Conservation (phyloP, 2,113 vertebrate genomes). For the Leptobrachium ailaonicum region DNA sequence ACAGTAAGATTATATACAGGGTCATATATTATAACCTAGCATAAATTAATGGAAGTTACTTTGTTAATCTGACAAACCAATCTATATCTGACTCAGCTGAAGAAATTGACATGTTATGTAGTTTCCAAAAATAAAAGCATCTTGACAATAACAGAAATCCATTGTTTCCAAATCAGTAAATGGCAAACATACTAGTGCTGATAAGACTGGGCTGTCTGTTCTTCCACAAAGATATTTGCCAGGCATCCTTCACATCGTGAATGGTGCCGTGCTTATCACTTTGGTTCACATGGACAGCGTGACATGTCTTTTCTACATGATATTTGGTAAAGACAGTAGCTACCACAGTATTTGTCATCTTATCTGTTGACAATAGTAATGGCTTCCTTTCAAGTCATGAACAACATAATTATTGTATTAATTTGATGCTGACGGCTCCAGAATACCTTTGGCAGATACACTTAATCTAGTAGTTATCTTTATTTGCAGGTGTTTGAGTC, state of each 20-base stretch:
- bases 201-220: background rate
- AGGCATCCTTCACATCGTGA: background rate
- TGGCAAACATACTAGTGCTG: constrained; percentile 18
- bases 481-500: background rate
- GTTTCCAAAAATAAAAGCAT: constrained; percentile 1
- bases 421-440: too few species aligned
- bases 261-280: constrained; percentile 43
- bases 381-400: background rate
- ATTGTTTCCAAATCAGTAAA: constrained; percentile 2
- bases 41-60: too few species aligned
- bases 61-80: too few species aligned
- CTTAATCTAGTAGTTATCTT: background rate
- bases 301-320: background rate
- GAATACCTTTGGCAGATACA: background rate
- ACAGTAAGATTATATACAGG: too few species aligned
- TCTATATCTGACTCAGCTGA: too few species aligned
- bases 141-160: background rate
- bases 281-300: background rate
- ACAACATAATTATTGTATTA: background rate
- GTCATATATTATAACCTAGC: too few species aligned
- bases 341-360: background rate
- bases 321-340: background rate
- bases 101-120: too few species aligned
- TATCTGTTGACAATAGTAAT: background rate
- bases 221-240: accelerated